A percentile compares a stretch with the other conserved stretches of the same genome.
phyloP scores from a whole-genome alignment of 2,888 invertebrate species.

The Miltochrista miniata region DNA sequence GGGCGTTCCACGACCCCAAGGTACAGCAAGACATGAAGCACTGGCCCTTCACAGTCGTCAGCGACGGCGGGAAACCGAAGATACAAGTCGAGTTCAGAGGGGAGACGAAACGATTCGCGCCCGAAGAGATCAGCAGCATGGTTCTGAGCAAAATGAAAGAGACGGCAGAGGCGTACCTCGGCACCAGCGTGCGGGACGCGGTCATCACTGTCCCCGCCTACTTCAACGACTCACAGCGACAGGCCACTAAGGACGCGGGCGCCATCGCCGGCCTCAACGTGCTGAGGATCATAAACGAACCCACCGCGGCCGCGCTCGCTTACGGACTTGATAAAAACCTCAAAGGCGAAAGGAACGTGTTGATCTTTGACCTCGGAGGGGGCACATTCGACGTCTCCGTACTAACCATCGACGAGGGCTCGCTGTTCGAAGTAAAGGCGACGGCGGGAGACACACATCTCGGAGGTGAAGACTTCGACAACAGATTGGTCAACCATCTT shows the following conservation, averaged over 20 bases:
- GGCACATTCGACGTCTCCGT: constrained; percentile 95
- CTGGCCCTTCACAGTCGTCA: constrained; percentile 89
- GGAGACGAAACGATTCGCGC: constrained; percentile 83
- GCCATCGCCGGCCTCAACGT: constrained; percentile 65
- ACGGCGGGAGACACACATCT: constrained; percentile 90
- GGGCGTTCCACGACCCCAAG: constrained; percentile 85
- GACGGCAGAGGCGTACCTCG: constrained; percentile 85
- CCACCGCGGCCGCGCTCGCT: constrained; percentile 91
- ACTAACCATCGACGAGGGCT: constrained; percentile 69
- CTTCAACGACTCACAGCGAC: constrained; percentile 7
- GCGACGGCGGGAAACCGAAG: constrained; percentile 52
- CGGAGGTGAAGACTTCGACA: constrained; percentile 81
- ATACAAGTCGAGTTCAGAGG: constrained; percentile 6
- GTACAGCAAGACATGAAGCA: constrained; percentile 89
- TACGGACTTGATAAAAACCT: constrained; percentile 89
- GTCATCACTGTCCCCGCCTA: constrained; percentile 84
- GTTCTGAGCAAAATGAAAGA: constrained; percentile 44
- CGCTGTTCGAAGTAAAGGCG: constrained; percentile 87
- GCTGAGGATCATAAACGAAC: constrained; percentile 88
- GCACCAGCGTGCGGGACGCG: constrained; percentile 85
- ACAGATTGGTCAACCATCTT: constrained; percentile 76
- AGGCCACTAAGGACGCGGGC: constrained; percentile 6
- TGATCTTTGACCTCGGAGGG: constrained; percentile 87
- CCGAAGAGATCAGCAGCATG: constrained; percentile 87
- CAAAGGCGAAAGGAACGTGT: constrained; percentile 86